Conservation (phyloP, 2,113 vertebrate genomes). For the Gobiocypris rarus region DNA sequence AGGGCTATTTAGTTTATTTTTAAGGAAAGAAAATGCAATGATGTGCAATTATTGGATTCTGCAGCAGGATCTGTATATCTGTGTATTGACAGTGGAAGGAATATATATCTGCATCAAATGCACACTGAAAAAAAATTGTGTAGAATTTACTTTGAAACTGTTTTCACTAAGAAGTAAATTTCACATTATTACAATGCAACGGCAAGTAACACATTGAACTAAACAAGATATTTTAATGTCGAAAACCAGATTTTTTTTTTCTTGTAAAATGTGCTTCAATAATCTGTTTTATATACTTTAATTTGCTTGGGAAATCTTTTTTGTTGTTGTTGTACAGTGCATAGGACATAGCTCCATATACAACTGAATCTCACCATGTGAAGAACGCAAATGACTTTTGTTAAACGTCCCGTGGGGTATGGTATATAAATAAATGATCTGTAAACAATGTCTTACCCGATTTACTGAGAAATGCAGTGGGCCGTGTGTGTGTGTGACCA, state of each 20-base stretch:
- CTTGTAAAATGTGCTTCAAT: no score
- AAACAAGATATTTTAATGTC: no score
- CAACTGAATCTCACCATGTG: background rate
- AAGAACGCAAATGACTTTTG: background rate
- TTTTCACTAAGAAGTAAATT: no score
- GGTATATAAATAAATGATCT: background rate
- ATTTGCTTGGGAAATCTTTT: no score
- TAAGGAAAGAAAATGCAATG: background rate
- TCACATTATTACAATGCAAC: no score
- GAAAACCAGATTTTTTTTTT: no score
- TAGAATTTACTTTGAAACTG: no score
- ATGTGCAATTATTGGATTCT: background rate
- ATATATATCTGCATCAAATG: background rate
- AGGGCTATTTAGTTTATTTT: background rate
- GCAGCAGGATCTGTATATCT: background rate
- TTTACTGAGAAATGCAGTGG: slow-evolving; percentile 1
- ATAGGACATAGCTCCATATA: background rate
- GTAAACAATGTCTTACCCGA: background rate
- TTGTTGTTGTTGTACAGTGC: no score
- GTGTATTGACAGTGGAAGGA: background rate
- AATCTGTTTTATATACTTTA: no score
- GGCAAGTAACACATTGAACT: no score
- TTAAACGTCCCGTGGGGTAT: background rate
- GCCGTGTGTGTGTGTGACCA: background rate
- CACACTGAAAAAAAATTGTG: no score